These are phyloP conservation scores for Lerista edwardsae DNA, from an alignment of 2,797 vertebrate species.

Conservation along the genomic window DNA sequence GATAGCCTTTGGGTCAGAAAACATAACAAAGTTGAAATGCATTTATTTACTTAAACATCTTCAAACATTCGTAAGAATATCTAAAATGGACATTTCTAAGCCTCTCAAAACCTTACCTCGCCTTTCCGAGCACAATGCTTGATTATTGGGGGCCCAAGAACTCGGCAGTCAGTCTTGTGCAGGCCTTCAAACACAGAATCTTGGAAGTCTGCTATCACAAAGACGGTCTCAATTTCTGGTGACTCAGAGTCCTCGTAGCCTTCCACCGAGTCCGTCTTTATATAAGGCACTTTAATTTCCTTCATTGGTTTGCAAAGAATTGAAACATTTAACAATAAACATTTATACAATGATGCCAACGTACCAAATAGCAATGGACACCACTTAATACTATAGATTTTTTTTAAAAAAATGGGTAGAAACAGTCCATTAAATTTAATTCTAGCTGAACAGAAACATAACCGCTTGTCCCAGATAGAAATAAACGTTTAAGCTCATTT, in stretches of 20 bases:
- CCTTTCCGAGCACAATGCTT: conserved; percentile 86
- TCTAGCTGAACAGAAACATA: conserved; percentile 53
- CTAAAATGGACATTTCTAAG: neutral
- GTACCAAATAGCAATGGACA: neutral
- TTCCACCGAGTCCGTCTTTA: conserved; percentile 83
- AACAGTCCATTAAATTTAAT: conserved; percentile 13
- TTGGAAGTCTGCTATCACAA: conserved; percentile 88
- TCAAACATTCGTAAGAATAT: too few species aligned
- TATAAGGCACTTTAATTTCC: conserved; percentile 88
- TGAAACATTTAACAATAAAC: too few species aligned
- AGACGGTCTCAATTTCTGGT: conserved; percentile 89
- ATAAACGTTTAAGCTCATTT: conserved; percentile 14
- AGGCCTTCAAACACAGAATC: conserved; percentile 84
- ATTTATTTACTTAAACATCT: neutral
- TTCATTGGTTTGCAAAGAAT: conserved; percentile 66
- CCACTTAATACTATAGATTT: neutral
- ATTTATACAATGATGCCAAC: conserved; percentile 31
- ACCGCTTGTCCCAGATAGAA: conserved; percentile 14
- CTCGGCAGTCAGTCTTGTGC: conserved; percentile 88
- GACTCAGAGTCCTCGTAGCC: conserved; percentile 87
- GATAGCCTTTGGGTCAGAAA: neutral
- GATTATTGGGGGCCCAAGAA: conserved; percentile 91
- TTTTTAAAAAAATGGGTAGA: neutral
- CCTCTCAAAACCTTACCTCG: conserved; percentile 79
- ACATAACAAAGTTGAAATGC: neutral